Conservation (phyloP, 2,113 vertebrate genomes). For the Mus pahari region DNA sequence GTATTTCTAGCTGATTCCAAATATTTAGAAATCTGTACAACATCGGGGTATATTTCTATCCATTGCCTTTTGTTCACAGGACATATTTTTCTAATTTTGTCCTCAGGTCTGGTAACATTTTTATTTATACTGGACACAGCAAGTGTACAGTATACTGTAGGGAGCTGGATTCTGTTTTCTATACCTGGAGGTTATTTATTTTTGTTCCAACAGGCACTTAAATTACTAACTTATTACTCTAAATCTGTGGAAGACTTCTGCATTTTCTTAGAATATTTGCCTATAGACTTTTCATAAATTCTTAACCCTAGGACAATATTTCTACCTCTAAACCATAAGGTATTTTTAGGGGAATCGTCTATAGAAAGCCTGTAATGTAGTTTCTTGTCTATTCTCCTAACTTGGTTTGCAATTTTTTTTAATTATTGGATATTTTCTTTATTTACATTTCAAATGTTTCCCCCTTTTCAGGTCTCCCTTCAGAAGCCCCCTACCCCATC, state of each 20-base stretch:
- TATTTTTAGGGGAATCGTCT: background rate
- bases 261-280: background rate
- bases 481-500: too few species aligned
- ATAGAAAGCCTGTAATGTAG: background rate
- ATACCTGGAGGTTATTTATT: background rate
- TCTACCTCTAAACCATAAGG: background rate
- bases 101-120: background rate
- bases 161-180: background rate
- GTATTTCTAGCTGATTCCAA: too few species aligned
- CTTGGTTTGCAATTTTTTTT: background rate
- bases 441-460: too few species aligned
- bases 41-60: background rate
- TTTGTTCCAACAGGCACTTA: background rate
- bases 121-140: background rate
- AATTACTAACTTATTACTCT: constrained; percentile 7
- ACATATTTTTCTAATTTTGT: background rate
- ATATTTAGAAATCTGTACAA: background rate
- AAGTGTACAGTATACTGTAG: background rate
- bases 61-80: background rate
- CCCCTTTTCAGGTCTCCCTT: too few species aligned
- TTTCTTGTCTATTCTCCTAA: background rate
- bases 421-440: too few species aligned
- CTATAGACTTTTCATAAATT: background rate
- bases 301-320: background rate
- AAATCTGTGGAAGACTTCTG: background rate